Percentiles rank a stretch among this genome's conserved stretches.
Conservation (phyloP, 2,888 invertebrate species). For the Mechanitis mazaeus region DNA sequence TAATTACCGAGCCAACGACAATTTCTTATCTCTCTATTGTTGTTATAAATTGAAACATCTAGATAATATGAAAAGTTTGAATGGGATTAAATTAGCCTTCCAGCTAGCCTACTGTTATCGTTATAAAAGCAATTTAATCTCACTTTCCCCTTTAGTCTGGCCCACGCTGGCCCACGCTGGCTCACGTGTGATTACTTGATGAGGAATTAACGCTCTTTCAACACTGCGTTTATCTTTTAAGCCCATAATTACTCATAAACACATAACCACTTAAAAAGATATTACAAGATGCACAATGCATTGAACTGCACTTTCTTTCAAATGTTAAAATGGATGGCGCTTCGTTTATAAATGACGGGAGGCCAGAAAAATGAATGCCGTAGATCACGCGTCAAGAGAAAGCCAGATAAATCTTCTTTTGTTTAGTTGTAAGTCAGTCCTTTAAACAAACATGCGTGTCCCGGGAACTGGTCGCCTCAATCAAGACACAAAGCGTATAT, state of each 20-base stretch:
- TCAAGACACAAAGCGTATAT: conserved; percentile 22
- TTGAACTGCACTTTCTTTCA: conserved; percentile 55
- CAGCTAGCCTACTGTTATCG: conserved; percentile 16
- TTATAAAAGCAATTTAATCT: conserved; percentile 20
- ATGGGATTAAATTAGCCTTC: conserved; percentile 28
- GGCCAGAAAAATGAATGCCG: conserved; percentile 45
- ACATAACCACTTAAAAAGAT: conserved; percentile 31
- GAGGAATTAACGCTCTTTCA: conserved; percentile 13
- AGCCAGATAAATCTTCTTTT: conserved; percentile 64
- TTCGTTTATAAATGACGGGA: conserved; percentile 51
- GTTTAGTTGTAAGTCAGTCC: conserved; percentile 49
- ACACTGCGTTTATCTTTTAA: conserved; percentile 7
- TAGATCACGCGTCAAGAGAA: conserved; percentile 55
- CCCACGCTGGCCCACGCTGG: conserved; percentile 14
- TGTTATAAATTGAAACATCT: conserved; percentile 40
- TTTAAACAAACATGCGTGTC: conserved; percentile 38
- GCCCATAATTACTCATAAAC: conserved; percentile 33
- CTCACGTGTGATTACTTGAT: conserved; percentile 19
- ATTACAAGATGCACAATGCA: conserved; percentile 43
- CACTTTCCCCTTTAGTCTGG: conserved; percentile 22
- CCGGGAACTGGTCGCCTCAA: conserved; percentile 28
- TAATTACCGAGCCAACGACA: conserved; percentile 62
- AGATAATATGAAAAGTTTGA: conserved; percentile 34
- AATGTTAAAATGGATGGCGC: conserved; percentile 33
- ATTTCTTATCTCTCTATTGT: conserved; percentile 38